Evolutionary conservation across 2,113 vertebrate genomes (phyloP).

Genomic region (Hypanus sabinus): DNA sequence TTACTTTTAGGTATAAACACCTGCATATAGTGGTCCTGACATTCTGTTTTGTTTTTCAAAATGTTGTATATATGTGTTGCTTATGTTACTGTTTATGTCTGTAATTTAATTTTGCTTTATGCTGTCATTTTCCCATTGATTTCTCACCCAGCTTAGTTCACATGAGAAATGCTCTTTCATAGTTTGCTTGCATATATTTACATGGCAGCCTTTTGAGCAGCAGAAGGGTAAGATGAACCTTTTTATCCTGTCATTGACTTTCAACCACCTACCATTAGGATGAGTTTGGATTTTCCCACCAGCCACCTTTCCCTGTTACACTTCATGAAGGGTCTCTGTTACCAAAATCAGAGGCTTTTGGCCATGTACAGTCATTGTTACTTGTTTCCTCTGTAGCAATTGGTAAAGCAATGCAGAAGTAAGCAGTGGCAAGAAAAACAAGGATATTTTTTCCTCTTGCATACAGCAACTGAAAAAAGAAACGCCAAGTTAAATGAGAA

Average conservation of each 20-base stretch:
- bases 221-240: neutral
- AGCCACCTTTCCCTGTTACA: neutral
- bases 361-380: neutral
- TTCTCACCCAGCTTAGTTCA: neutral
- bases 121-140: slow-evolving; percentile 12
- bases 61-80: neutral
- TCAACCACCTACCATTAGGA: neutral
- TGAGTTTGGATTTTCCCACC: neutral
- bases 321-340: neutral
- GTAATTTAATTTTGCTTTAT: neutral
- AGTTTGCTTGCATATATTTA: neutral
- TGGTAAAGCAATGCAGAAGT: neutral
- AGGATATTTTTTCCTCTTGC: neutral
- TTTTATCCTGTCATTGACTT: neutral
- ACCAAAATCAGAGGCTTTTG: neutral
- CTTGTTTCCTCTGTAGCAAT: neutral
- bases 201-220: neutral
- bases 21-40: neutral
- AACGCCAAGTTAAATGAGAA: neutral
- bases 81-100: neutral
- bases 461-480: neutral
- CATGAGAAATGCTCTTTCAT: neutral
- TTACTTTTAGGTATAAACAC: neutral
- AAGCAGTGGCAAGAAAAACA: neutral
- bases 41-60: neutral